phyloP scores from a whole-genome alignment of 2,888 invertebrate species.

The Luperina nickerlii region DNA sequence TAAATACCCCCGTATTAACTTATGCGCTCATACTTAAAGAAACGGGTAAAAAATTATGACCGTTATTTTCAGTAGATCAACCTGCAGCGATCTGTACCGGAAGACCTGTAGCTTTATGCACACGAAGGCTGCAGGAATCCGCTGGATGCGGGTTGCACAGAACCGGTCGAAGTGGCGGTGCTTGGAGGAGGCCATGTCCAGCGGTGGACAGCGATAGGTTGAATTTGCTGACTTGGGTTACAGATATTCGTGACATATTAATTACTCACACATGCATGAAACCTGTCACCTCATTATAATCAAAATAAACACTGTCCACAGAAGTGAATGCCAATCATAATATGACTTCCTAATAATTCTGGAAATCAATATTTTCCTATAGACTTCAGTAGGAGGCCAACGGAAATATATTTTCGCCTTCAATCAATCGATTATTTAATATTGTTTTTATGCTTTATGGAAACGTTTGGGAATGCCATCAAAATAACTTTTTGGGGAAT shows the following conservation, averaged over 20 bases:
- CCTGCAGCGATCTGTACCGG: too few relatives aligned
- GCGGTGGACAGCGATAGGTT: too few relatives aligned
- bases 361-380: conserved; percentile 37
- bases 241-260: conserved; percentile 3
- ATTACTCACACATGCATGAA: conserved; percentile 4
- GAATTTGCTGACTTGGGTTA: too few relatives aligned
- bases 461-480: background rate
- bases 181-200: too few relatives aligned
- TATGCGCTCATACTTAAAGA: too few relatives aligned
- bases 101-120: too few relatives aligned
- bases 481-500: background rate
- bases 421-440: conserved; percentile 3
- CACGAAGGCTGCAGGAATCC: too few relatives aligned
- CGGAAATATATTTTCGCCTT: conserved; percentile 25
- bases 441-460: conserved; percentile 3
- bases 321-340: conserved; percentile 32
- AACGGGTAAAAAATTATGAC: too few relatives aligned
- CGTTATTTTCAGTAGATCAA: too few relatives aligned
- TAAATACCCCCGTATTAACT: too few relatives aligned
- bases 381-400: background rate
- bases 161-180: too few relatives aligned
- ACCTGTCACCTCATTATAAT: conserved; percentile 1
- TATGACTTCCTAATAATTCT: background rate
- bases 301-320: conserved; percentile 7
- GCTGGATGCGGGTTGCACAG: too few relatives aligned